Evolutionary conservation across 2,888 invertebrate species (phyloP).

Genomic region (Arenicola marina): DNA sequence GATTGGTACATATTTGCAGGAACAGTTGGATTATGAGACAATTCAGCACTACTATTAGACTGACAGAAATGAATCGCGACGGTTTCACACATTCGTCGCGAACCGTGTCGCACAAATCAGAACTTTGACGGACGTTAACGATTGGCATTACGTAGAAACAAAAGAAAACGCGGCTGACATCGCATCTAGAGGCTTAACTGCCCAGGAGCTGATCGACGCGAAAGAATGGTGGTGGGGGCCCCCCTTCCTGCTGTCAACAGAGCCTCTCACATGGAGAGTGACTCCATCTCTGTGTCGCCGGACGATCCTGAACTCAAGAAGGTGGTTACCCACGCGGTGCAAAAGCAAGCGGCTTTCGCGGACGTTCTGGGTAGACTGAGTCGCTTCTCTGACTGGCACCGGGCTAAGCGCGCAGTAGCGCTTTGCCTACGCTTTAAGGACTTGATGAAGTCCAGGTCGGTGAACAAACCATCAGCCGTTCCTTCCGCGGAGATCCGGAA

Average conservation of each 20-base stretch:
- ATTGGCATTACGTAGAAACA: conserved; percentile 34
- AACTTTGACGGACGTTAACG: conserved; percentile 22
- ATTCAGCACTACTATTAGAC: conserved; percentile 31
- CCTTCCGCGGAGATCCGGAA: neutral
- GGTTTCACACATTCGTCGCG: conserved; percentile 38
- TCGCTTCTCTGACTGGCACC: conserved; percentile 16
- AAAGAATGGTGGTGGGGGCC: too few relatives aligned
- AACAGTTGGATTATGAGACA: conserved; percentile 18
- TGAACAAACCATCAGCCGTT: neutral
- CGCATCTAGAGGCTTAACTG: conserved; percentile 28
- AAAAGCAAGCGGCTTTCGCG: neutral
- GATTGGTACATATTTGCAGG: conserved; percentile 18
- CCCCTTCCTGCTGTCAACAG: too few relatives aligned
- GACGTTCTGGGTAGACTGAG: neutral
- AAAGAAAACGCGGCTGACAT: conserved; percentile 35
- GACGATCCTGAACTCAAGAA: conserved; percentile 24
- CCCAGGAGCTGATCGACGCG: conserved; percentile 9
- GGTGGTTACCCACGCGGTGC: neutral
- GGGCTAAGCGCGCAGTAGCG: conserved; percentile 7
- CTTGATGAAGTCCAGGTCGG: neutral
- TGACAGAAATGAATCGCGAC: conserved; percentile 33
- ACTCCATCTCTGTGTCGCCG: neutral
- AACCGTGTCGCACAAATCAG: conserved; percentile 36
- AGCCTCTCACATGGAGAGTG: neutral
- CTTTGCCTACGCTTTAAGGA: neutral